phyloP scores from a whole-genome alignment of 2,113 vertebrate genomes.

The Oxygymnocypris stewartii region DNA sequence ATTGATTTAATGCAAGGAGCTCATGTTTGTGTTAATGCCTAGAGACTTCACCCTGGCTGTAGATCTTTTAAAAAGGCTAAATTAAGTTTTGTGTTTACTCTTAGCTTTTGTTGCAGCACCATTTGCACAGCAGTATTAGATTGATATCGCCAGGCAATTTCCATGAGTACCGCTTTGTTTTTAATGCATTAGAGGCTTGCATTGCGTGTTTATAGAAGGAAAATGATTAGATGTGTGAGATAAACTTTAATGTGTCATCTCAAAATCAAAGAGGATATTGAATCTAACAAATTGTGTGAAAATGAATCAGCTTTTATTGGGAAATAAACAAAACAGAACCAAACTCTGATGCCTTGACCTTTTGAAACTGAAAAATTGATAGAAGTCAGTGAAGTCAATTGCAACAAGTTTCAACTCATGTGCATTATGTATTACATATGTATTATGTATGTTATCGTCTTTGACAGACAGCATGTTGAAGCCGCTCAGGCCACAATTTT shows the following conservation, averaged over 20 bases:
- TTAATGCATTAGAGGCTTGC: neutral
- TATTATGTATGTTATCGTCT: too few relatives aligned
- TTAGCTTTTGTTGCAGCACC: neutral
- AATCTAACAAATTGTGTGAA: too few relatives aligned
- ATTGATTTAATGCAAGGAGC: constrained; percentile 11
- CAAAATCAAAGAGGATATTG: too few relatives aligned
- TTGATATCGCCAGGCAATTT: neutral
- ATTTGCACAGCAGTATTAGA: neutral
- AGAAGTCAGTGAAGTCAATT: too few relatives aligned
- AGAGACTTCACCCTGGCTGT: neutral
- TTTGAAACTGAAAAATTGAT: too few relatives aligned
- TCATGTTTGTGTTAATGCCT: neutral
- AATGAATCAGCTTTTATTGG: too few relatives aligned
- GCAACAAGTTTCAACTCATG: too few relatives aligned
- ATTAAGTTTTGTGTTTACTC: neutral
- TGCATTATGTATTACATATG: too few relatives aligned
- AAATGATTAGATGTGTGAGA: neutral
- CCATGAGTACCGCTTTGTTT: neutral
- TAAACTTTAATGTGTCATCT: neutral
- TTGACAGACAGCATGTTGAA: too few relatives aligned
- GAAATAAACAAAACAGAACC: too few relatives aligned
- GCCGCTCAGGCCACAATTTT: too few relatives aligned
- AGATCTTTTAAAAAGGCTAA: neutral
- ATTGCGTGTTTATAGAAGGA: neutral
- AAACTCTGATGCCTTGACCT: too few relatives aligned